Base-by-base conservation (phyloP, 2,888 invertebrate species). In the Trichopria drosophilae region DNA sequence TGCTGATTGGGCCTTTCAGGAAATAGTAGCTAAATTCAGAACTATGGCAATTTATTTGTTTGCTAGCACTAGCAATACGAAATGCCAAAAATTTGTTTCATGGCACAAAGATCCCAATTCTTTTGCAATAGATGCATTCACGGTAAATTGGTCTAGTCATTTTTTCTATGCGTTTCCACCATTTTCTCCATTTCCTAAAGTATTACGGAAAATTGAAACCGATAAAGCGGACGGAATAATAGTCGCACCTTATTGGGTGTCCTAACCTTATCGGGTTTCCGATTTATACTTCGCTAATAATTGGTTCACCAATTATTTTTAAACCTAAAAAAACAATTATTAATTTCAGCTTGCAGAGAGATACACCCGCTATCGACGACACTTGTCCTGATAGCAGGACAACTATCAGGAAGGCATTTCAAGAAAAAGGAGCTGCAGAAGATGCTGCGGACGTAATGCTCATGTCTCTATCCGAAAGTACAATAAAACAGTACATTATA, bases 221-320 rank as follows among this genome's bases (percentile, higher is more conserved):
- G 66, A 70, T 15, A 58, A 58, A 35, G 65, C 67, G 3, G 45
- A 52, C 22, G 66, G 64, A 1, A 62, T 67, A 31, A 39, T 67
- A 18, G 61, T 69, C 6, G 62, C 60, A 6, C 68, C 61, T 12
- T 28, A 36, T 9, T 68, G 61, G 66, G 61, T 61, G 6, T 52
- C 58, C 2, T 66, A 65, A 42, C 56, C 64, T 1, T 70, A n/a
- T n/a, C n/a, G n/a, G 67, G 68, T 69, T 40, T 37, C 67, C 68
- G 3, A 3, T 65, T n/a, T 66, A 65, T 22, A 43, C 19, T 7
- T 47, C 28, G 34, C 43, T 57, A n/a, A n/a, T 45, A 3, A 12
- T 31, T 7, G 6, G 40, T 44, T 19, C 23, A 18, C 53, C 55
- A 12, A 35, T 64, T 6, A 29, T 53, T 26, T 57, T 67, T 28